Base-by-base conservation (phyloP, 2,113 vertebrate genomes). In the Calidris pugnax region DNA sequence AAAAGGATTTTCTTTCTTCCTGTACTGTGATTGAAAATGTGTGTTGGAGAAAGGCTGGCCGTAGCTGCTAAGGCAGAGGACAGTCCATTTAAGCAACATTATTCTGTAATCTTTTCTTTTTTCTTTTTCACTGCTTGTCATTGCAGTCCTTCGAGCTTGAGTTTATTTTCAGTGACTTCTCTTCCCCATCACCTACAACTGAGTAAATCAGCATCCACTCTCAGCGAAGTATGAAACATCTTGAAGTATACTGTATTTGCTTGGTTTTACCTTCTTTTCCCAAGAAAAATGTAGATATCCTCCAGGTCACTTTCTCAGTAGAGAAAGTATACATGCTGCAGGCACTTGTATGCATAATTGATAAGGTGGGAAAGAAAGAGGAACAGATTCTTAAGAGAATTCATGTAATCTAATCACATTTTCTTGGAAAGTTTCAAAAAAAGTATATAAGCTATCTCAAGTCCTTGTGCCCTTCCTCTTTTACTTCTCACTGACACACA, bases 1-100 rank as follows among this genome's bases (percentile, higher is more conserved):
- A 92, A 88, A 97, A 83, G 53, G 39, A 85, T 95, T 97, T 96
- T 87, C 33, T 14, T 39, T 74, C 62, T 56, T 91, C 32, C 62
- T 96, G 33, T 88, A 79, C 22, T 95, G 55, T 78, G 63, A 93
- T 72, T 91, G 78, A 95, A 96, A 95, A 86, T 16, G 10, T 57
- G 12, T 77, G 33, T 63, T 92, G 76, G 23, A 68, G 41, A 94
- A 86, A 93, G 56, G 33, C 33, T 96, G 89, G 28, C n/a, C 50
- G 62, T 86, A 91, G 69, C 75, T 87, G 30, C 55, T 94, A 90
- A 87, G 91, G 71, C 30, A 91, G 43, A 92, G 37, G 21, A 74
- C 15, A 87, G 23, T 85, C 55, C 90, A 95, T 94, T 77, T 87
- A 66, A 56, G 9, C 59, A 79, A 79, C 5, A 33, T 73, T 94